Base-by-base conservation (phyloP, 2,113 vertebrate genomes). In the Vireo altiloquus region DNA sequence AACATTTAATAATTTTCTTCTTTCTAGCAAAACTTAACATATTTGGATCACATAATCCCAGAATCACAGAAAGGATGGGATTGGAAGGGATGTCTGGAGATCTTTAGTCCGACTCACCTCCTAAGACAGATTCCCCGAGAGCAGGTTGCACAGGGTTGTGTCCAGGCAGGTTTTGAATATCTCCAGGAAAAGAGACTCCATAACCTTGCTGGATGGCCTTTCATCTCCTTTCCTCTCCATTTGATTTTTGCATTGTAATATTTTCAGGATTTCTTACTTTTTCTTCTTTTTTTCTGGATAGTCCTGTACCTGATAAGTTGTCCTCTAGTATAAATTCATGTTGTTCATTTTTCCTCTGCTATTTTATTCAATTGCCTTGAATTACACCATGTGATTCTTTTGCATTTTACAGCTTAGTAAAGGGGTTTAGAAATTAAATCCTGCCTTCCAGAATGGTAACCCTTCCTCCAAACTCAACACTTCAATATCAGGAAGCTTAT, bases 21-120 rank as follows among this genome's bases (percentile, higher is more conserved):
- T 82, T 90, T 70, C 46, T 49, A 85, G 44, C 5, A 94, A 75
- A 2, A 19, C 25, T 13, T 78, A 42, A n/a, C 8, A 6, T 66
- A 52, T 63, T 35, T 77, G 21, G 30, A 78, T 60, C 18, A 72
- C 46, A 53, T 44, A 79, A 64, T 40, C 52, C 49, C 27, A 70
- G 27, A 70, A 40, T 0, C n/a, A n/a, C 15, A n/a, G 35, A 40
- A n/a, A 22, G 1, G 8, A 0, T 85, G n/a, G 10, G 6, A 21
- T 31, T 65, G 52, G 46, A 59, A 72, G 39, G 25, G 12, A 47
- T 4, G 21, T 47, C 39, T 72, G 46, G 17, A 72, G n/a, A 47
- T 20, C 39, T 65, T n/a, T 20, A 11, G 6, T 33, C 46, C 39
- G 53, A 25, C 18, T 2, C 21, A 30, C 4, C 17, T 40, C 15